Base-by-base conservation (phyloP, 2,888 invertebrate species). In the Heliconius aoede region DNA sequence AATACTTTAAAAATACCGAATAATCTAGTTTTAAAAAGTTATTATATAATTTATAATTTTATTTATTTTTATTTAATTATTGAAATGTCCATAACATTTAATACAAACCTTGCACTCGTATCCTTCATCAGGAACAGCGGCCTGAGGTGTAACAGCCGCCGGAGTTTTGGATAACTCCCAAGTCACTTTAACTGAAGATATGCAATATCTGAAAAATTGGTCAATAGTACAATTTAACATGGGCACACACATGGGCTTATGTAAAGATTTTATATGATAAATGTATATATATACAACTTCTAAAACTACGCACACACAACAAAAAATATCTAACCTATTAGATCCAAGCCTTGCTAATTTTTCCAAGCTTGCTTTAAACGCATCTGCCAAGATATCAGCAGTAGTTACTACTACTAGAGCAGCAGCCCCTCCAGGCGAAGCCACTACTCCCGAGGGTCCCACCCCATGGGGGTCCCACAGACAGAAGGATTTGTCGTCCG, bases 381-480 rank as follows among this genome's bases (percentile, higher is more conserved):
- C 85, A 0, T 90, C 89, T 0, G 91, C 93, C 3, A 94, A 79
- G 24, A 89, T 87, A 0, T 90, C 90, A 0, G 86, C 36, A 0
- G 83, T 86, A 0, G 93, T 87, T 79, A 84, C 85, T 2, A 91
- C 76, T 0, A 91, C 84, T 0, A 88, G 77, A 0, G 87, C 87
- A 0, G 93, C 91, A 0, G 88, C 90, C 0, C 93, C 94, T 0
- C 86, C 89, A 0, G 91, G 86, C 0, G 89, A 88, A 3, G 84
- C 76, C 1, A 80, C 78, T 0, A 80, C 78, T 0, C 93, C 94
- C 0, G 81, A 40, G 0, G 94, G 94, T 0, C 93, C 93, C 1
- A 89, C 88, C 0, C 86, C 84, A 80, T 94, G 94, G 0, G 94
- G 92, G 79, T 94, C 94, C 88, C 90, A 90, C 74, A 92, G 78